Evolutionary conservation across 2,888 invertebrate genomes (phyloP), one percentile per base, ranked within the genome.

Genomic region (Polymixis lichenea): DNA sequence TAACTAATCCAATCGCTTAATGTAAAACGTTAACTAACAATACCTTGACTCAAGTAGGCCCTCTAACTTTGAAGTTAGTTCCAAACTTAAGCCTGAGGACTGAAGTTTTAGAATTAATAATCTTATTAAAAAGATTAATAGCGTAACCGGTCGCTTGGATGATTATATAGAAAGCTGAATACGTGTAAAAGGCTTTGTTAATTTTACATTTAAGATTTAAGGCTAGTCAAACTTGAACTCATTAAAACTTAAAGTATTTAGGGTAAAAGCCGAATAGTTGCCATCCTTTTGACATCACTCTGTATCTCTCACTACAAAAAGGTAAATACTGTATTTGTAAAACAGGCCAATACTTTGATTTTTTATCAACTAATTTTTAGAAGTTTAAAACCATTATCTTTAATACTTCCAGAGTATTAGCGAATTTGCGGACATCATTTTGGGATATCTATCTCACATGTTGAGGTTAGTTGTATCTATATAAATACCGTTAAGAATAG

Each of bases 101-200:
- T 69, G 55, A 85, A 88, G 78, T 87, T 86, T 56, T 60, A 56
- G 67, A 78, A 78, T 71, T 71, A 75, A 75, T 79, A 74, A 83
- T 73, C 64, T 77, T 73, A 79, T 72, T 81, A 49, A 64, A 86
- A 81, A 88, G 77, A 85, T 86, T 82, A 58, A 78, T 75, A 56
- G 70, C 66, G 25, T 77, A 72, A 72, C 68, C 56, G 55, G 65
- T 55, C 43, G 71, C n/a, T 25, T 38, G 46, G 25, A 13, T 61
- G 19, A 56, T 81, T 60, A 56, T n/a, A 53, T 53, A 62, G 1
- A 62, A 74, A 46, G 0, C 43, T 53, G 22, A 67, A 32, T 66
- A 61, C 67, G 25, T 62, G 75, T 51, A 46, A 67, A 75, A 51
- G 56, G n/a, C 51, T 67, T 78, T 81, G 66, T 66, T 61, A 22